These are phyloP conservation scores for Tetropium fuscum DNA, from an alignment of 2,888 invertebrate genomes.

Conservation along the genomic window DNA sequence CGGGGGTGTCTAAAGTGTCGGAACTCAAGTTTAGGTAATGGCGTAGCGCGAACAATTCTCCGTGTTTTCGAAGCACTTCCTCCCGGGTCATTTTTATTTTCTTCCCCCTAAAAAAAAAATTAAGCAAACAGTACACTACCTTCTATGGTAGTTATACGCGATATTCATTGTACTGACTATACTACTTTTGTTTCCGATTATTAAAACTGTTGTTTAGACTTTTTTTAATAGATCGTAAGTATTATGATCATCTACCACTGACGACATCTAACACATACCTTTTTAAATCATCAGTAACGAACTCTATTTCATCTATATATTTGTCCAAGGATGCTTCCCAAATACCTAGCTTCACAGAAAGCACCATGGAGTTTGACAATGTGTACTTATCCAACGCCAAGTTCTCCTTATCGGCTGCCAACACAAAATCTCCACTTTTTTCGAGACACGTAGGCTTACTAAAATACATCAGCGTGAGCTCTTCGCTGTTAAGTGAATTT, in stretches of 20 bases:
- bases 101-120: conserved; percentile 68
- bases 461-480: conserved; percentile 24
- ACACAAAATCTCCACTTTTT: conserved; percentile 58
- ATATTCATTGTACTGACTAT: too few relatives aligned
- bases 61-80: conserved; percentile 82
- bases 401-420: conserved; percentile 68
- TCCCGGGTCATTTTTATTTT: conserved; percentile 77
- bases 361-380: conserved; percentile 93
- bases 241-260: neutral
- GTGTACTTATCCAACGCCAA: conserved; percentile 85
- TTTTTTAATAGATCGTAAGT: too few relatives aligned
- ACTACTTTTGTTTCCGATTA: too few relatives aligned
- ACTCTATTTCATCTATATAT: conserved; percentile 86
- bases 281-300: conserved; percentile 84
- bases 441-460: conserved; percentile 56
- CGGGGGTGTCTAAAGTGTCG: conserved; percentile 93
- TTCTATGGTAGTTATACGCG: neutral
- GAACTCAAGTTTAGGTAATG: conserved; percentile 94
- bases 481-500: too few relatives aligned
- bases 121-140: conserved; percentile 20
- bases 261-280: conserved; percentile 29
- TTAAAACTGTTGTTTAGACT: too few relatives aligned
- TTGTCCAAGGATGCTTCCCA: conserved; percentile 91
- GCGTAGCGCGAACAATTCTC: conserved; percentile 89
- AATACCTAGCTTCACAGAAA: conserved; percentile 93